Evolutionary conservation across 2,888 invertebrate genomes (phyloP).

Genomic region (Ophion ellenae): DNA sequence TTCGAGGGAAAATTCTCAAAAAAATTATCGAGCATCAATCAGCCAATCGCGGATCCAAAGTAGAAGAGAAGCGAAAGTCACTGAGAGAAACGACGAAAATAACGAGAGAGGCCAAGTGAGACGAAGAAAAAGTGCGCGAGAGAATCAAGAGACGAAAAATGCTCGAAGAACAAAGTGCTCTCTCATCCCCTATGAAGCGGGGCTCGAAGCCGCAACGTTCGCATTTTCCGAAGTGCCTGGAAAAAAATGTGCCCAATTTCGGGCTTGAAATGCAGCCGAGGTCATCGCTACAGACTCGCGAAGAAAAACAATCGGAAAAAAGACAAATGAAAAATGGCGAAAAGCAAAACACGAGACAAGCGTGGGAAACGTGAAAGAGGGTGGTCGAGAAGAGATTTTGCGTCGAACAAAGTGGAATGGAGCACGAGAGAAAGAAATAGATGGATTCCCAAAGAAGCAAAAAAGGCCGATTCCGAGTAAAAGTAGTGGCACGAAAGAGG

Average conservation of each 20-base stretch:
- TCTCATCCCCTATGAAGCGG: not conserved
- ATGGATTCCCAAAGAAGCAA: constrained; percentile 24
- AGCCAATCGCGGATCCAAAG: not conserved
- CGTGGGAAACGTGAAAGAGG: constrained; percentile 16
- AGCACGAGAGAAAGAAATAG: constrained; percentile 5
- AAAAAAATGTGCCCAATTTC: constrained; percentile 79
- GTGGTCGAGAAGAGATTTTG: constrained; percentile 20
- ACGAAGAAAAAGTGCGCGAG: constrained; percentile 67
- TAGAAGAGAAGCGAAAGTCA: not conserved
- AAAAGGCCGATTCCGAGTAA: constrained; percentile 53
- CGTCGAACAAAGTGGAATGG: constrained; percentile 21
- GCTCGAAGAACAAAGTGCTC: constrained; percentile 31
- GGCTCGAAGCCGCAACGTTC: constrained; percentile 7
- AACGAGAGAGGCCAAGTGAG: constrained; percentile 44
- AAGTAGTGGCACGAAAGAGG: constrained; percentile 42
- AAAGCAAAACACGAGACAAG: not conserved
- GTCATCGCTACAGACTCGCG: constrained; percentile 71
- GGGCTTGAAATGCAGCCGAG: constrained; percentile 78
- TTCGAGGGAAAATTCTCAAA: not conserved
- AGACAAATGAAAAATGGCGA: constrained; percentile 12
- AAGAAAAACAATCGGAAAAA: constrained; percentile 61
- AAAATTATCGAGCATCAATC: too few relatives aligned
- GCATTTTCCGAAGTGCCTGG: constrained; percentile 64
- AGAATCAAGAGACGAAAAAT: constrained; percentile 46
- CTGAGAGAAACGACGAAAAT: constrained; percentile 36